Conservation (phyloP, 2,888 invertebrate species). For the Alloplasta piceator region DNA sequence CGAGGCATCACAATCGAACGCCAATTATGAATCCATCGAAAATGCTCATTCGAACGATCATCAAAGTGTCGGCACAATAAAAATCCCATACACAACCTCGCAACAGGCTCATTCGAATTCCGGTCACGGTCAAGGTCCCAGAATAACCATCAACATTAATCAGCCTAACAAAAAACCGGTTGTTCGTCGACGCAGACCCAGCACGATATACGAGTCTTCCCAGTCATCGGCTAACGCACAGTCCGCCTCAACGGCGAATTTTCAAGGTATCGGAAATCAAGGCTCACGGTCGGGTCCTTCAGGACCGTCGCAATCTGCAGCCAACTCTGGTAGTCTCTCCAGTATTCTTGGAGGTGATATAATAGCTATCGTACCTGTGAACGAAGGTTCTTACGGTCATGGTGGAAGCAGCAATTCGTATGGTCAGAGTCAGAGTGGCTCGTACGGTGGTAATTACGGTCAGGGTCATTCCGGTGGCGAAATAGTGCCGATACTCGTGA, state of each 20-base stretch:
- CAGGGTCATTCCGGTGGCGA: slow-evolving; percentile 27
- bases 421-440: slow-evolving; percentile 10
- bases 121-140: slow-evolving; percentile 21
- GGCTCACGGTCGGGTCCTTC: slow-evolving; percentile 24
- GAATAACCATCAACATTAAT: slow-evolving; percentile 53
- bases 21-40: neutral
- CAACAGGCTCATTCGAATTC: slow-evolving; percentile 15
- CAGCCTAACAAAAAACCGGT: slow-evolving; percentile 44
- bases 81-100: slow-evolving; percentile 24
- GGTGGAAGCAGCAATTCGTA: slow-evolving; percentile 14
- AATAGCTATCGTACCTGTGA: slow-evolving; percentile 48
- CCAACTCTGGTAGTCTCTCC: slow-evolving; percentile 33
- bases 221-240: slow-evolving; percentile 45
- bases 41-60: slow-evolving; percentile 2
- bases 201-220: slow-evolving; percentile 35
- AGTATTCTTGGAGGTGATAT: slow-evolving; percentile 29
- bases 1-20: neutral
- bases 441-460: neutral
- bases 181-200: slow-evolving; percentile 53
- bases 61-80: neutral
- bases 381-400: slow-evolving; percentile 33
- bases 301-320: slow-evolving; percentile 33
- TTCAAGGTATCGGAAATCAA: slow-evolving; percentile 26
- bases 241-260: slow-evolving; percentile 12
- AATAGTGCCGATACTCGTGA: slow-evolving; percentile 59